Evolutionary conservation across 2,888 invertebrate genomes (phyloP).

Genomic region (Maniola hyperantus): DNA sequence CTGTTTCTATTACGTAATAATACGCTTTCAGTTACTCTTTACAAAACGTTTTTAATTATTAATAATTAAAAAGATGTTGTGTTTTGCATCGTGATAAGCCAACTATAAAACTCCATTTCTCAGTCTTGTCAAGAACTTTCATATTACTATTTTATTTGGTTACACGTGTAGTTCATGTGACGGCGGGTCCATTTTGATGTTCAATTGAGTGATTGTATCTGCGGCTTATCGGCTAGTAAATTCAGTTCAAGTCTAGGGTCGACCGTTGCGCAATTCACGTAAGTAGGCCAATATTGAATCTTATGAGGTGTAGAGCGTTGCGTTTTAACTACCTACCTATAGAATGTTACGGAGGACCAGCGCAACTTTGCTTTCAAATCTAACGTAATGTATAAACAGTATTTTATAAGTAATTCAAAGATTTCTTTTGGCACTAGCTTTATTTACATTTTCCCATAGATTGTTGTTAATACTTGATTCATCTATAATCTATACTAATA

Average conservation of each 20-base stretch:
- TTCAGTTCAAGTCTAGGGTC: conserved; percentile 77
- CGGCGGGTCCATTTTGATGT: too few relatives aligned
- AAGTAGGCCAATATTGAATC: conserved; percentile 70
- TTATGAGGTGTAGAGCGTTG: conserved; percentile 35
- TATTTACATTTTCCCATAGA: not conserved
- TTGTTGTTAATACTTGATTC: too few relatives aligned
- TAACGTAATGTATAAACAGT: not conserved
- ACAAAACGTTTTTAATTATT: not conserved
- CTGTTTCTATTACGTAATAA: not conserved
- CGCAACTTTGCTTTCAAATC: not conserved
- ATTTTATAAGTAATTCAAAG: not conserved
- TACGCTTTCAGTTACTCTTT: not conserved
- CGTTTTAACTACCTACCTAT: conserved; percentile 11
- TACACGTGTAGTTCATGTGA: not conserved
- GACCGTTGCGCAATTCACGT: conserved; percentile 72
- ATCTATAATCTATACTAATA: too few relatives aligned
- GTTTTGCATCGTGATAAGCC: not conserved
- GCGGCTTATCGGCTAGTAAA: conserved; percentile 38
- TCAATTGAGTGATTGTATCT: not conserved
- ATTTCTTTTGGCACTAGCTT: not conserved
- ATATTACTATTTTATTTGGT: too few relatives aligned
- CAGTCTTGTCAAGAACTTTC: too few relatives aligned
- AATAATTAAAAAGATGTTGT: not conserved
- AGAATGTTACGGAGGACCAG: not conserved
- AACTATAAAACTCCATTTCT: not conserved